These are phyloP conservation scores for Thereva nobilitata DNA, from an alignment of 2,888 invertebrate species.

Conservation along the genomic window DNA sequence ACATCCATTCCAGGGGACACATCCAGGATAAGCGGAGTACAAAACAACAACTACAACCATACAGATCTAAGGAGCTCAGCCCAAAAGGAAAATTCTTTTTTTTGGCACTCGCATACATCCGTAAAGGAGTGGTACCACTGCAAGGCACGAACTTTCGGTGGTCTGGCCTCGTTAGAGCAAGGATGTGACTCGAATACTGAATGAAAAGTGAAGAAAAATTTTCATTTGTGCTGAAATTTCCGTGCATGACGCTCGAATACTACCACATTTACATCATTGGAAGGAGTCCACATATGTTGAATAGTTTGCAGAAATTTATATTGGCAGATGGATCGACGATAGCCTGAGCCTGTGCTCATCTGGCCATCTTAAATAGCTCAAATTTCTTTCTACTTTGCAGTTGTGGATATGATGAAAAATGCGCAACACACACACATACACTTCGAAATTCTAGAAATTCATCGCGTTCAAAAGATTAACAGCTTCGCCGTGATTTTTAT, in stretches of 20 bases:
- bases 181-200: conserved; percentile 38
- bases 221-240: conserved; percentile 31
- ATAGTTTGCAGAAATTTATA: conserved; percentile 30
- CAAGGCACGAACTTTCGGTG: conserved; percentile 36
- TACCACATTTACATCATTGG: neutral
- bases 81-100: neutral
- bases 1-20: conserved; percentile 16
- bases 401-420: conserved; percentile 12
- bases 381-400: conserved; percentile 22
- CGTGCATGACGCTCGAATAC: neutral
- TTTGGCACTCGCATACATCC: neutral
- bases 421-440: neutral
- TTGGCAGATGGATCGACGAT: conserved; percentile 30
- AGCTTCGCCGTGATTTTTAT: conserved; percentile 26
- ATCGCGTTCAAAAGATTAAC: too few species aligned
- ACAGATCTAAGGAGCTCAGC: neutral
- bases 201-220: conserved; percentile 18
- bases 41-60: neutral
- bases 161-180: conserved; percentile 39
- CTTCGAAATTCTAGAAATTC: neutral
- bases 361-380: conserved; percentile 11
- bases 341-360: conserved; percentile 6
- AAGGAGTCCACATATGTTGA: conserved; percentile 9
- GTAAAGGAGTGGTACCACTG: conserved; percentile 7
- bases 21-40: conserved; percentile 15